Percentiles rank a stretch among this genome's conserved stretches.
Evolutionary conservation across 2,113 vertebrate genomes (phyloP).

Genomic region (Leucosticte australis): DNA sequence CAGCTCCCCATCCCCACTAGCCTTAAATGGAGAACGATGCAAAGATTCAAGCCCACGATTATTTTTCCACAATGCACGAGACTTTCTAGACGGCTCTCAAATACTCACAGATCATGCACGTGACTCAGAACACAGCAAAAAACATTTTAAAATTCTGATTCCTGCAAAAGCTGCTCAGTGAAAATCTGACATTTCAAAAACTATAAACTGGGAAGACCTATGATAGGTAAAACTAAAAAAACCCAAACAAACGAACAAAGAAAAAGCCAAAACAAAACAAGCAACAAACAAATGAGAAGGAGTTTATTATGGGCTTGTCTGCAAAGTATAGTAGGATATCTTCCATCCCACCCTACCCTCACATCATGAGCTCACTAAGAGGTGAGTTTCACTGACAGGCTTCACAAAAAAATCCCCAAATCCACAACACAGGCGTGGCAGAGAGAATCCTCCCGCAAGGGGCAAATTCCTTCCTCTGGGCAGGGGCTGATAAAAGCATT

Average conservation of each 20-base stretch:
- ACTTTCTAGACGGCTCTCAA: not conserved
- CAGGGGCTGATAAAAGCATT: not conserved
- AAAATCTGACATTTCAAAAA: not conserved
- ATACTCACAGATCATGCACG: not conserved
- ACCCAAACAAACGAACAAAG: rapidly evolving
- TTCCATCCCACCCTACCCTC: not conserved
- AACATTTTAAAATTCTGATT: not conserved
- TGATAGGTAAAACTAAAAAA: not conserved
- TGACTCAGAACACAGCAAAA: not conserved
- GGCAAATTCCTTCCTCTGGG: not conserved
- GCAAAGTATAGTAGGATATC: not conserved
- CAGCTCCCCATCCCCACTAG: not conserved
- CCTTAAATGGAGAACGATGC: not conserved
- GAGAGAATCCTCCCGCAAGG: not conserved
- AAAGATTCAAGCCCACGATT: not conserved
- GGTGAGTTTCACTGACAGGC: not conserved
- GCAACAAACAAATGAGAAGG: not conserved
- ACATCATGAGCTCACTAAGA: not conserved
- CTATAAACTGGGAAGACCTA: not conserved
- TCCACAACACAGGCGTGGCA: not conserved
- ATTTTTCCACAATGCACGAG: not conserved
- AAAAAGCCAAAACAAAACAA: not conserved
- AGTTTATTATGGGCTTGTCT: not conserved
- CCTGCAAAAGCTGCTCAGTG: not conserved
- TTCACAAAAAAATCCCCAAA: not conserved